These are phyloP conservation scores for Diorhabda elongata DNA, from an alignment of 1,140 invertebrate genomes.

Conservation along the genomic window DNA sequence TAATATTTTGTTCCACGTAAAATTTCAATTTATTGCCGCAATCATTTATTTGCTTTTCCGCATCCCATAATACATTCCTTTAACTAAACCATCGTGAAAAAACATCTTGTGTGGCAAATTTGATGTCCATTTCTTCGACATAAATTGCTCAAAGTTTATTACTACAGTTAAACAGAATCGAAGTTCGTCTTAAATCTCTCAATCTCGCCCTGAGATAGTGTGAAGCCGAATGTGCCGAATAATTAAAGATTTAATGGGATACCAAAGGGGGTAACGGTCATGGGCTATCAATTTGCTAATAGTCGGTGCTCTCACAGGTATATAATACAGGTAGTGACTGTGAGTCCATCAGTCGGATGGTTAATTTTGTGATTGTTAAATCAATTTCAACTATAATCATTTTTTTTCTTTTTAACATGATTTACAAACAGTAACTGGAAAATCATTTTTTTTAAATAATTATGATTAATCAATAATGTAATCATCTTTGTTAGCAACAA, in stretches of 20 bases:
- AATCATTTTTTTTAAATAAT: too few species aligned
- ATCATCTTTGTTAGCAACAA: too few species aligned
- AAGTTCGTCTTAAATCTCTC: background rate
- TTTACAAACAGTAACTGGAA: too few species aligned
- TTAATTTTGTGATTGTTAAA: too few species aligned
- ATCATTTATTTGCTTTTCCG: too few species aligned
- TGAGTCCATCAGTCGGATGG: background rate
- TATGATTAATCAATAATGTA: too few species aligned
- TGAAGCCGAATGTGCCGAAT: constrained; percentile 1
- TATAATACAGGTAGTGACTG: background rate
- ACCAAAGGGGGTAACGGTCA: constrained; percentile 1
- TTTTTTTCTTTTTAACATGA: too few species aligned
- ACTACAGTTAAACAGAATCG: background rate
- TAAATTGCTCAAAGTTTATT: background rate
- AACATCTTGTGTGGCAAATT: background rate
- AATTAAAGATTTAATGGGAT: constrained; percentile 1
- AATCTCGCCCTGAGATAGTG: background rate
- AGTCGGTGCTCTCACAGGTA: background rate
- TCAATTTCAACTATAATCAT: too few species aligned
- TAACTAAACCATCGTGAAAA: background rate
- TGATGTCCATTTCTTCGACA: background rate
- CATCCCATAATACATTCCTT: too few species aligned
- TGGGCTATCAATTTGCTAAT: constrained; percentile 2
- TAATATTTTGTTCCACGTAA: too few species aligned
- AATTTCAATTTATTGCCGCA: too few species aligned